A percentile compares a stretch with the other conserved stretches of the same genome.
Conservation (phyloP, 2,797 vertebrate genomes). For the Todus mexicanus region DNA sequence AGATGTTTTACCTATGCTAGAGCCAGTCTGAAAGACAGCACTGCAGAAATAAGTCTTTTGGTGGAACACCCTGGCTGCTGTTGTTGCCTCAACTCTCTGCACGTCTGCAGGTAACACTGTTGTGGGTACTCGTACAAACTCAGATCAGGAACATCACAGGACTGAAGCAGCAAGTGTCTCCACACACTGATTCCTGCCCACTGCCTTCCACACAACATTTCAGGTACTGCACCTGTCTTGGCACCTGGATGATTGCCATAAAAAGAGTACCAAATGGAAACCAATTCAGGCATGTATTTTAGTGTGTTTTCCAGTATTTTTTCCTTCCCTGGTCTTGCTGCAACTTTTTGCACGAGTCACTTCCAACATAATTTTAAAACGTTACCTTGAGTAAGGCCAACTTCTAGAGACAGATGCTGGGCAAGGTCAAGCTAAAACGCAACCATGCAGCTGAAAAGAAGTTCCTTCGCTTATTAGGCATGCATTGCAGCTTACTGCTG, state of each 20-base stretch:
- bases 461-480: background rate
- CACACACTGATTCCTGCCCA: background rate
- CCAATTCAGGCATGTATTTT: background rate
- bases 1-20: background rate
- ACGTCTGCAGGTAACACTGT: background rate
- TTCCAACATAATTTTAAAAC: background rate
- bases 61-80: background rate
- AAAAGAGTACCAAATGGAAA: background rate
- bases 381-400: background rate
- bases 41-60: background rate
- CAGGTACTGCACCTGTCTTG: background rate
- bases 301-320: background rate
- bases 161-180: background rate
- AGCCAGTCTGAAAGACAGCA: background rate
- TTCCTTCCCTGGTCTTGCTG: background rate
- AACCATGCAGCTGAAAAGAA: background rate
- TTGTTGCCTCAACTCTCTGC: background rate
- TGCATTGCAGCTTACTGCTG: accelerated
- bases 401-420: background rate
- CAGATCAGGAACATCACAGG: background rate
- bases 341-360: background rate
- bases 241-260: background rate
- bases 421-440: background rate
- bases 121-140: background rate
- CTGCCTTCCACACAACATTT: background rate